Percentiles rank a stretch among this genome's conserved stretches.
phyloP scores from a whole-genome alignment of 2,888 invertebrate species.

The Norana najaformis region DNA sequence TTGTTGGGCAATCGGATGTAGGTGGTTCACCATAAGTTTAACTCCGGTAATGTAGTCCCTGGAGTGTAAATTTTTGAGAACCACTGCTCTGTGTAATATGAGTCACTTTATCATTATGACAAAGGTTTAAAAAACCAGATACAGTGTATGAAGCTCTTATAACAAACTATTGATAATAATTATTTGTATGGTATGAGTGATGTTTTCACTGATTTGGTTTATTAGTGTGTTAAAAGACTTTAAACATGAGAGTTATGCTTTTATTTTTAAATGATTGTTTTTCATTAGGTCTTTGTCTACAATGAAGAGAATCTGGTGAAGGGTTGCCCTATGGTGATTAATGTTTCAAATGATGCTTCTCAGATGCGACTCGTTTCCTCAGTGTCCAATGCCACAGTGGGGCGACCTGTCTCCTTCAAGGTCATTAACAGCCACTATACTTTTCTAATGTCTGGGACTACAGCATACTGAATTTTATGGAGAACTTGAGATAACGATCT shows the following conservation, averaged over 20 bases:
- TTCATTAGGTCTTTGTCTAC: constrained; percentile 38
- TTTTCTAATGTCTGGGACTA: neutral
- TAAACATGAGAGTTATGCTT: neutral
- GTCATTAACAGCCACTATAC: constrained; percentile 24
- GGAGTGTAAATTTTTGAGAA: no score
- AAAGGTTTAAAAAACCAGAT: no score
- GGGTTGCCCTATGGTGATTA: constrained; percentile 33
- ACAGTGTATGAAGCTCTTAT: no score
- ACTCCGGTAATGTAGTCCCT: no score
- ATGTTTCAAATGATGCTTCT: constrained; percentile 30
- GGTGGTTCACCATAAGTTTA: no score
- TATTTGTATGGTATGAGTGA: neutral
- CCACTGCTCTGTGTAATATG: no score
- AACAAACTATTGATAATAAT: neutral
- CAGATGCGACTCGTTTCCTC: constrained; percentile 20
- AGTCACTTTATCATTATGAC: no score
- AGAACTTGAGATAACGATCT: neutral
- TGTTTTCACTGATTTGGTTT: neutral
- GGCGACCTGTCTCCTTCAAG: constrained; percentile 29
- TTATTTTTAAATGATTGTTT: neutral
- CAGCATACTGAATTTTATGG: neutral
- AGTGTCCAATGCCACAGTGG: neutral
- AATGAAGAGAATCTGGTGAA: constrained; percentile 37
- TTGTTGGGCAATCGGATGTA: no score
- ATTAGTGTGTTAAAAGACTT: neutral